Evolutionary conservation across 1,140 invertebrate species (phyloP).

Genomic region (roundworm (Caenorhabditis elegans)): DNA sequence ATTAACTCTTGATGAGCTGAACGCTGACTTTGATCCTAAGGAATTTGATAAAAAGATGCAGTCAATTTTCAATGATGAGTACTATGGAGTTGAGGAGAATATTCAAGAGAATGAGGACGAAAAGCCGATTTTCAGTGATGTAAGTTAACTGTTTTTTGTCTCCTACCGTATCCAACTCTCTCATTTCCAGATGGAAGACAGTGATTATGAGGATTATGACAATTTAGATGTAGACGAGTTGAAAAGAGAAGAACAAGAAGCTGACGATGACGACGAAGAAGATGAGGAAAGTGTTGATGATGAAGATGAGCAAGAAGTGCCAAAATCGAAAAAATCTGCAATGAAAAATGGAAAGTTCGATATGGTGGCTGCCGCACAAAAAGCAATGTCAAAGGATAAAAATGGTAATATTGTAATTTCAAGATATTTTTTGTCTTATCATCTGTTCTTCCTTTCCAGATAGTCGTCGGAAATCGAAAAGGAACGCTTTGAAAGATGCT

Average conservation of each 20-base stretch:
- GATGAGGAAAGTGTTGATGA: constrained; percentile 62
- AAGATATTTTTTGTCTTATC: constrained; percentile 69
- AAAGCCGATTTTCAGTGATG: constrained; percentile 54
- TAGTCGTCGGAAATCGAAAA: not conserved
- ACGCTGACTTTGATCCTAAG: constrained; percentile 89
- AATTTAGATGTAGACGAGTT: constrained; percentile 14
- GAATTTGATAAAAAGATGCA: constrained; percentile 84
- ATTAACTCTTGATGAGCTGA: constrained; percentile 73
- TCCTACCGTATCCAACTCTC: not conserved
- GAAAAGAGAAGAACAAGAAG: not conserved
- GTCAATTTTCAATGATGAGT: constrained; percentile 81
- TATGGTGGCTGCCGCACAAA: constrained; percentile 76
- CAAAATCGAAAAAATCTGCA: constrained; percentile 70
- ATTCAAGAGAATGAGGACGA: constrained; percentile 69
- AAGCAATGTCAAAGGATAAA: constrained; percentile 63
- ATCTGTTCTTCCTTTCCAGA: constrained; percentile 3
- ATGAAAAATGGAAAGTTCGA: constrained; percentile 27
- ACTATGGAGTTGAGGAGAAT: constrained; percentile 73
- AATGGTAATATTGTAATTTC: constrained; percentile 69
- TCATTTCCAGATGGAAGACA: not conserved
- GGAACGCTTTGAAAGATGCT: not conserved
- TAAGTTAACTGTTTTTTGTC: not conserved
- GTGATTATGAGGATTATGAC: constrained; percentile 22
- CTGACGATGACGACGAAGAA: constrained; percentile 34
- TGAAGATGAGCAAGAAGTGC: constrained; percentile 36